phyloP scores from a whole-genome alignment of 2,888 invertebrate genomes.

The Cheilosia variabilis region DNA sequence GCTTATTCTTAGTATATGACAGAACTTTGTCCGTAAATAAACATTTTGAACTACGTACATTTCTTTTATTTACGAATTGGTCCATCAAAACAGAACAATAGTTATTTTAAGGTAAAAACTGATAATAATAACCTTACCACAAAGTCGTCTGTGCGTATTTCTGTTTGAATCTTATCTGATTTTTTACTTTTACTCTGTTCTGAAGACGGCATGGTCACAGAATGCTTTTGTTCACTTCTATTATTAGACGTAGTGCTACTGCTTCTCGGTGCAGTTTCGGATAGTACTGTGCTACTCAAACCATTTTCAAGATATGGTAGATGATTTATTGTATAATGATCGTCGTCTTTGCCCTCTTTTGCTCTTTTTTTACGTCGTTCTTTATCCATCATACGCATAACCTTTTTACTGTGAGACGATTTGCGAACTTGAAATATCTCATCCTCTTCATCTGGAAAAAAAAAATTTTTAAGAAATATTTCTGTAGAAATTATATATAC shows the following conservation, averaged over 20 bases:
- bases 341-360: constrained; percentile 78
- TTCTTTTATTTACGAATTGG: constrained; percentile 32
- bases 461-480: constrained; percentile 4
- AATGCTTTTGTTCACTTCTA: constrained; percentile 52
- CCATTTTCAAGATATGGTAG: constrained; percentile 22
- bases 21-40: constrained; percentile 9
- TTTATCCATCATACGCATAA: constrained; percentile 93
- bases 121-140: constrained; percentile 85
- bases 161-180: constrained; percentile 86
- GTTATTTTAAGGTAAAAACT: constrained; percentile 25
- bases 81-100: constrained; percentile 13
- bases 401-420: constrained; percentile 95
- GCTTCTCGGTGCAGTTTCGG: constrained; percentile 31
- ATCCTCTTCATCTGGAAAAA: constrained; percentile 87
- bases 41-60: constrained; percentile 2
- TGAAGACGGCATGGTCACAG: constrained; percentile 46
- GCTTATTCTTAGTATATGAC: background rate
- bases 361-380: constrained; percentile 85
- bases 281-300: background rate
- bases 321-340: constrained; percentile 68
- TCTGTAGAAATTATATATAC: background rate
- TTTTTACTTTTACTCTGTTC: constrained; percentile 83
- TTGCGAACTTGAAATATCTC: constrained; percentile 98
- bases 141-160: constrained; percentile 89
- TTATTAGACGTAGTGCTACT: constrained; percentile 12